Conservation (phyloP, 2,797 vertebrate genomes). For the Crocodylus rhombifer region DNA sequence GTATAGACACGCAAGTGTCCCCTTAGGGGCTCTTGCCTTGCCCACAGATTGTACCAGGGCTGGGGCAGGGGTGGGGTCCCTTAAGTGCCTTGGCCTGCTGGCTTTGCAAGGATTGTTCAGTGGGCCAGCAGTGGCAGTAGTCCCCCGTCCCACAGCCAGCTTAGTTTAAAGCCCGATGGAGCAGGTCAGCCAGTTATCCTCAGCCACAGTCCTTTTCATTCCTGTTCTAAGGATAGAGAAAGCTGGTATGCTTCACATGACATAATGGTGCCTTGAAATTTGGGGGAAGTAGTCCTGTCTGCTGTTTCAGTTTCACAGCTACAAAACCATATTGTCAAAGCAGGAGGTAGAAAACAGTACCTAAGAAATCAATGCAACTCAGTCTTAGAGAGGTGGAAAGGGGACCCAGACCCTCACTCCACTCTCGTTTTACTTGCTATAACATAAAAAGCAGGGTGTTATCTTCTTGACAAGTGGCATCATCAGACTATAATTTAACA, state of each 20-base stretch:
- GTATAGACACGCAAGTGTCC: no score
- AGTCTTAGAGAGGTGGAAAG: not conserved
- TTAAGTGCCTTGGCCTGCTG: no score
- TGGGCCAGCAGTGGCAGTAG: no score
- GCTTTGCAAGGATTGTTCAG: no score
- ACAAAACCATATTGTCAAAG: not conserved
- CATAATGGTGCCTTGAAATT: not conserved
- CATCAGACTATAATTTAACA: not conserved
- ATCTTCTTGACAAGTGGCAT: slow-evolving; percentile 14
- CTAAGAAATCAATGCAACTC: not conserved
- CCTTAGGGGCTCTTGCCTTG: no score
- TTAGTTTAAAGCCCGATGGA: no score
- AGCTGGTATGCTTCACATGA: not conserved
- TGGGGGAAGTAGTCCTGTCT: slow-evolving; percentile 34
- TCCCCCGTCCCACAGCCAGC: no score
- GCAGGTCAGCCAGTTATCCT: not conserved
- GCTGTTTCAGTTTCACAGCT: slow-evolving; percentile 28
- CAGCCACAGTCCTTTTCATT: not conserved
- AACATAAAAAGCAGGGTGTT: not conserved
- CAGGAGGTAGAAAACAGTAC: not conserved
- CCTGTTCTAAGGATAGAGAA: not conserved
- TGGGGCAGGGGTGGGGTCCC: no score
- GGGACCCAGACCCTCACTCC: not conserved
- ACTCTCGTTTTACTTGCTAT: slow-evolving; percentile 6
- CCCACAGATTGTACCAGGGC: no score